Evolutionary conservation across 2,888 invertebrate species (phyloP), one percentile per base, ranked within the genome.

Genomic region (Chymomyza amoena): DNA sequence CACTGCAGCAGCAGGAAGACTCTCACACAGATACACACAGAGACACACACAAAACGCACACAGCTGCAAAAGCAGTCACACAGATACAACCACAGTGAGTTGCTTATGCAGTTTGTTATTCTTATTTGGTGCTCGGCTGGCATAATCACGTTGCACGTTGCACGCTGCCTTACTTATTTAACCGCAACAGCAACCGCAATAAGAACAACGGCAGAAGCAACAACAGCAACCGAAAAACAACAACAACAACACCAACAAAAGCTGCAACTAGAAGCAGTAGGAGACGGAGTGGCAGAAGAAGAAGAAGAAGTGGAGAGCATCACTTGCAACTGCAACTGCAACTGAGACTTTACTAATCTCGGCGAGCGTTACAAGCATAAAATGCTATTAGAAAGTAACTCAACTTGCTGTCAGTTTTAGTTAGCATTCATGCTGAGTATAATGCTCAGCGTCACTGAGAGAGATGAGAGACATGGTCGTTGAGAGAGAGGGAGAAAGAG

Each of bases 101-200:
- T 45, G 39, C 39, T 45, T 45, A 45, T 45, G 39, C 39, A 45
- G 39, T 45, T 45, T 45, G 39, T 45, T 45, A 45, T 54, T 54
- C 54, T 54, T 54, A 54, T 54, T 54, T 54, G 54, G 54, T 54
- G 54, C 54, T 15, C 54, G 54, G 54, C 54, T 15, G 54, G 18
- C 54, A 20, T 54, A 20, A 54, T 13, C 54, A 25, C 57, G 57
- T 57, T 56, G 56, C 56, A 16, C 18, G 4, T 18, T 56, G 56
- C 67, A 32, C 78, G 76, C 73, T 85, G 83, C 76, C 81, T 81
- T 84, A 84, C 81, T 84, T 83, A 83, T 83, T 85, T 85, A 83
- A 85, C 85, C 83, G 83, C 85, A 85, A 85, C 78, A 81, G 74
- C 79, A 82, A 85, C 83, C 85, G 85, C 83, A 84, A 85, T 79